A percentile compares a stretch with the other conserved stretches of the same genome.
These are phyloP conservation scores for Hydrozoanthus tunicans DNA, from an alignment of 64 coral and sea anemone genomes.

Conservation along the genomic window DNA sequence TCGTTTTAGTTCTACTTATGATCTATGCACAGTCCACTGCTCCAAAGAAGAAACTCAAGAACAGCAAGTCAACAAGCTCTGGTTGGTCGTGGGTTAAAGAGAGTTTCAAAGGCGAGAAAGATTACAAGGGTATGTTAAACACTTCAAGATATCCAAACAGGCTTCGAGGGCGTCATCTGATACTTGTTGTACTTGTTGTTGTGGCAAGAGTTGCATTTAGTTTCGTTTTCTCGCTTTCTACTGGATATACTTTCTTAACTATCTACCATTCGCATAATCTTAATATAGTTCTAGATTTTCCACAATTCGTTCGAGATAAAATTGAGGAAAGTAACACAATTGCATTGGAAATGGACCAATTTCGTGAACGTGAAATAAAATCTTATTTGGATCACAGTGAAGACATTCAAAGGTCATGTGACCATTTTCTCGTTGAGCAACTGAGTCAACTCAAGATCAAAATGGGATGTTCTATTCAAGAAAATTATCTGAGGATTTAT, in stretches of 20 bases:
- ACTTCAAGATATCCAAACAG: constrained; percentile 44
- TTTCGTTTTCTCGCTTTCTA: constrained; percentile 66
- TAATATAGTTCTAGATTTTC: constrained; percentile 60
- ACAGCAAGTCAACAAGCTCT: neutral
- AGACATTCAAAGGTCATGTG: constrained; percentile 80
- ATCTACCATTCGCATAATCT: constrained; percentile 71
- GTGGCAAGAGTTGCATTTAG: constrained; percentile 58
- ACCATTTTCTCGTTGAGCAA: constrained; percentile 61
- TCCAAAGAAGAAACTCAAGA: constrained; percentile 3
- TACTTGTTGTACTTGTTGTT: constrained; percentile 68
- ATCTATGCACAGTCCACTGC: constrained; percentile 54
- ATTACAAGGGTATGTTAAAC: neutral
- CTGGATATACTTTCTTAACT: constrained; percentile 58
- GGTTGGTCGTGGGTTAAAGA: constrained; percentile 53
- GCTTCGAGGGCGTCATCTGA: constrained; percentile 68
- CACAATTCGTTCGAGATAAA: constrained; percentile 57
- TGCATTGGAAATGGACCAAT: constrained; percentile 78
- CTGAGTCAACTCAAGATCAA: constrained; percentile 56
- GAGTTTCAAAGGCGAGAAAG: neutral
- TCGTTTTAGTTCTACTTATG: constrained; percentile 34
- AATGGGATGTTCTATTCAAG: constrained; percentile 72
- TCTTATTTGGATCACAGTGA: constrained; percentile 51
- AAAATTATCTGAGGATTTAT: constrained; percentile 75
- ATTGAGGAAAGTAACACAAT: constrained; percentile 58
- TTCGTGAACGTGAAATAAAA: constrained; percentile 71